Conservation (phyloP, 2,888 invertebrate genomes). For the Gisinianus flammeolus region DNA sequence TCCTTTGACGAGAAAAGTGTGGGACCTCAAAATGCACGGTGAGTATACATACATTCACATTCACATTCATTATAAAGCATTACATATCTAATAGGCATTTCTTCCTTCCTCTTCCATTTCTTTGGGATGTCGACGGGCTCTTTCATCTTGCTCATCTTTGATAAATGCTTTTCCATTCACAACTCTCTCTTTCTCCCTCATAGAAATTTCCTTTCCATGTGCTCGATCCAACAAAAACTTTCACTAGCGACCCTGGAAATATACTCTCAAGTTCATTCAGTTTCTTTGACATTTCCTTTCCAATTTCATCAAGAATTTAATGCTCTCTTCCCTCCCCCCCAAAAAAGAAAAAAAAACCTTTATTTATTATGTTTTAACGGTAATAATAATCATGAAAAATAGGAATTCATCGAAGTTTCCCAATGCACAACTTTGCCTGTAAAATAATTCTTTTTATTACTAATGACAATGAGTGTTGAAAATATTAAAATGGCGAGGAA, state of each 20-base stretch:
- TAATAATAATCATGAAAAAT: too few species aligned
- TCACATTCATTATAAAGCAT: too few species aligned
- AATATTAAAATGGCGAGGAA: too few species aligned
- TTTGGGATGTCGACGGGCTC: conserved; percentile 10
- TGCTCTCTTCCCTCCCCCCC: background rate
- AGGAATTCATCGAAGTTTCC: too few species aligned
- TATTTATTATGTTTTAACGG: too few species aligned
- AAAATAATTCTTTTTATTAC: too few species aligned
- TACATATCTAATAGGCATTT: conserved; percentile 22
- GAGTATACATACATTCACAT: too few species aligned
- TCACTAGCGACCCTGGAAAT: too few species aligned
- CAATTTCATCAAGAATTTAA: background rate
- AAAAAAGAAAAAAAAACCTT: background rate
- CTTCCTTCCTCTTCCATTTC: background rate
- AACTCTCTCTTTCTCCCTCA: background rate
- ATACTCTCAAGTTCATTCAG: background rate
- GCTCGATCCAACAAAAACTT: too few species aligned
- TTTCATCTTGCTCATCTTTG: conserved; percentile 41
- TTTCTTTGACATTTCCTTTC: background rate
- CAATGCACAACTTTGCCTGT: too few species aligned
- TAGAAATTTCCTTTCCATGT: too few species aligned
- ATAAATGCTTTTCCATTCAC: conserved; percentile 33
- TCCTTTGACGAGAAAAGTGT: conserved; percentile 85
- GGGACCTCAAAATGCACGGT: conserved; percentile 88
- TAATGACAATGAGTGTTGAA: too few species aligned